phyloP scores from a whole-genome alignment of 1,140 invertebrate species.

The Musca vetustissima region DNA sequence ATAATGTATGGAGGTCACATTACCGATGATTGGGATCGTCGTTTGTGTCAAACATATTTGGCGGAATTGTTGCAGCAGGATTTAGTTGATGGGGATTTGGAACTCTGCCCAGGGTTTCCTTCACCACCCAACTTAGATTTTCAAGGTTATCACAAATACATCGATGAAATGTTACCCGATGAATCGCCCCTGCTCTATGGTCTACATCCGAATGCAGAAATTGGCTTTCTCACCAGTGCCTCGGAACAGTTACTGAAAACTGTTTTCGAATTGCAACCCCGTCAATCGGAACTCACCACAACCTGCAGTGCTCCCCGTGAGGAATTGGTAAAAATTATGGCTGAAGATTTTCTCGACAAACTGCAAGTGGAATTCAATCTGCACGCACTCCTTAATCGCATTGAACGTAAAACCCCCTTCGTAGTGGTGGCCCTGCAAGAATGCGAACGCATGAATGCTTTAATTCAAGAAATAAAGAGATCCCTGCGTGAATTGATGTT shows the following conservation, averaged over 20 bases:
- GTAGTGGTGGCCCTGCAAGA: conserved; percentile 94
- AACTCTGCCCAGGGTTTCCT: conserved; percentile 80
- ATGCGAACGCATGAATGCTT: conserved; percentile 91
- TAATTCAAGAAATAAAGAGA: conserved; percentile 79
- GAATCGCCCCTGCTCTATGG: conserved; percentile 92
- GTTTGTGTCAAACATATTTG: conserved; percentile 85
- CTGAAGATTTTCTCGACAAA: conserved; percentile 90
- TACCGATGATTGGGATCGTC: conserved; percentile 90
- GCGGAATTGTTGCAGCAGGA: conserved; percentile 85
- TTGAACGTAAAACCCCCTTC: conserved; percentile 89
- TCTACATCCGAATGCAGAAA: no score
- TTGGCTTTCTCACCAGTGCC: conserved; percentile 83
- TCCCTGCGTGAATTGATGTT: conserved; percentile 85
- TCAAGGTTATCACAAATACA: conserved; percentile 83
- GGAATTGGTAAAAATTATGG: conserved; percentile 79
- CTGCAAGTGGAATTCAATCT: conserved; percentile 90
- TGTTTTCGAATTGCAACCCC: conserved; percentile 90
- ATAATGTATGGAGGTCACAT: conserved; percentile 99
- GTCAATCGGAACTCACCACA: conserved; percentile 76
- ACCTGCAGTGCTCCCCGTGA: conserved; percentile 75
- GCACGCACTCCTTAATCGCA: conserved; percentile 81
- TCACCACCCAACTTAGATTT: conserved; percentile 87
- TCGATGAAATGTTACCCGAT: conserved; percentile 81
- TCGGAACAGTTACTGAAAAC: conserved; percentile 87
- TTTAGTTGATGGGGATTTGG: conserved; percentile 83